phyloP scores from a whole-genome alignment of 2,888 invertebrate genomes.

The Ypsolopha scabrella region DNA sequence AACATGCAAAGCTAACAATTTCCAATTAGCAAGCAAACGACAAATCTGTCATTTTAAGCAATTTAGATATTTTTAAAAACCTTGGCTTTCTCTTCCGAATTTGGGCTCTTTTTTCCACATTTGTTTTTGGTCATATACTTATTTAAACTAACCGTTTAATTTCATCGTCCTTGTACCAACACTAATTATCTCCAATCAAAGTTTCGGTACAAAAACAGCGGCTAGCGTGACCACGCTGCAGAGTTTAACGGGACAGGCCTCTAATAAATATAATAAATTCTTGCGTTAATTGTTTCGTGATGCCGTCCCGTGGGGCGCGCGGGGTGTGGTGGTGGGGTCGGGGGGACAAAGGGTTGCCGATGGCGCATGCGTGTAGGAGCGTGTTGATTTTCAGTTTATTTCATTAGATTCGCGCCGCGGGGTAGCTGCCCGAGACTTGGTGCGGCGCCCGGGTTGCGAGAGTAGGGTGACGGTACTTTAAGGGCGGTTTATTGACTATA shows the following conservation, averaged over 20 bases:
- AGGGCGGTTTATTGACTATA: background rate
- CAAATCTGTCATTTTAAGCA: too few species aligned
- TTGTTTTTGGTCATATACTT: too few species aligned
- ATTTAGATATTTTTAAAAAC: too few species aligned
- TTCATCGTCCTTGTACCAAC: background rate
- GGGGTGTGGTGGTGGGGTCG: conserved; percentile 11
- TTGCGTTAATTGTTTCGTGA: conserved; percentile 61
- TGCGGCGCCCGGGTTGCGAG: conserved; percentile 22
- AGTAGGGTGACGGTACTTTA: conserved; percentile 26
- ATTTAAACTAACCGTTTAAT: too few species aligned
- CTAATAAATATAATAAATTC: conserved; percentile 44
- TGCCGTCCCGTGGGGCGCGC: background rate
- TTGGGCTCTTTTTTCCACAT: too few species aligned
- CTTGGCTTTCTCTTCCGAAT: too few species aligned
- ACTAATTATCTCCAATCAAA: background rate
- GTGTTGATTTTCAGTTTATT: conserved; percentile 72
- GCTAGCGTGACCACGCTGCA: background rate
- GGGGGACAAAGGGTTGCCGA: conserved; percentile 25
- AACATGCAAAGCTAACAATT: too few species aligned
- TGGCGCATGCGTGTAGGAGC: conserved; percentile 23
- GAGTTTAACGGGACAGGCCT: conserved; percentile 11
- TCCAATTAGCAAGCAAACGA: too few species aligned
- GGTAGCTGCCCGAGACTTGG: conserved; percentile 30
- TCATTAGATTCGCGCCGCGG: conserved; percentile 66
- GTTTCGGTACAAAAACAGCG: background rate